Evolutionary conservation across 2,797 vertebrate species (phyloP).

Genomic region (Sarcophilus harrisii): DNA sequence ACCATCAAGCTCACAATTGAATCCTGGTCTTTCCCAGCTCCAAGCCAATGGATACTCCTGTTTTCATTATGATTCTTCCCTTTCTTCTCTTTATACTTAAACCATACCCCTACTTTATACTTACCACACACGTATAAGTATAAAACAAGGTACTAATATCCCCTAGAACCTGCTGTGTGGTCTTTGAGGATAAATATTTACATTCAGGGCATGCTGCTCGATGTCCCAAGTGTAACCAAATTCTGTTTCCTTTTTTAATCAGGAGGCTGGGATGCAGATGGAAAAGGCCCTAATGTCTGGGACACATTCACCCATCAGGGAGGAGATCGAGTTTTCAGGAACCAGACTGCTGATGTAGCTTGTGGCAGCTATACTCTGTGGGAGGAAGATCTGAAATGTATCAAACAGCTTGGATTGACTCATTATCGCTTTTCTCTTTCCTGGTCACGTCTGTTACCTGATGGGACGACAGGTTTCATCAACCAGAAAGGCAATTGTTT

Average conservation of each 20-base stretch:
- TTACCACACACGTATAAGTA: conserved; percentile 63
- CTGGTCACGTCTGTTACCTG: conserved; percentile 97
- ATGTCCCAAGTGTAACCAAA: conserved; percentile 82
- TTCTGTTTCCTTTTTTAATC: conserved; percentile 83
- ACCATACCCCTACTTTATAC: background rate
- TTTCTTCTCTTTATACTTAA: background rate
- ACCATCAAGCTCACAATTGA: background rate
- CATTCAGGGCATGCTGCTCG: conserved; percentile 80
- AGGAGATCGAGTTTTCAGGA: conserved; percentile 91
- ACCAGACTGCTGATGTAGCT: conserved; percentile 93
- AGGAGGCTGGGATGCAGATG: conserved; percentile 94
- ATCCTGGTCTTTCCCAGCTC: background rate
- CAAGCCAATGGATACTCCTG: background rate
- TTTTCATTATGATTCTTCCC: background rate
- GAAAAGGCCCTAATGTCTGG: conserved; percentile 93
- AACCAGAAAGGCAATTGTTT: conserved; percentile 95
- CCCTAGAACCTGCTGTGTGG: conserved; percentile 75
- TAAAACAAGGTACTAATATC: conserved; percentile 72
- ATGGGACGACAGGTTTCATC: conserved; percentile 92
- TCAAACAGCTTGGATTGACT: conserved; percentile 95
- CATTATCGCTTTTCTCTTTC: conserved; percentile 97
- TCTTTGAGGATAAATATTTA: conserved; percentile 82
- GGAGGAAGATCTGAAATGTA: conserved; percentile 96
- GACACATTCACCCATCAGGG: conserved; percentile 94
- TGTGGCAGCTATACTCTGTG: conserved; percentile 96